Conservation (phyloP, 2,113 vertebrate species). For the Misgurnus anguillicaudatus region DNA sequence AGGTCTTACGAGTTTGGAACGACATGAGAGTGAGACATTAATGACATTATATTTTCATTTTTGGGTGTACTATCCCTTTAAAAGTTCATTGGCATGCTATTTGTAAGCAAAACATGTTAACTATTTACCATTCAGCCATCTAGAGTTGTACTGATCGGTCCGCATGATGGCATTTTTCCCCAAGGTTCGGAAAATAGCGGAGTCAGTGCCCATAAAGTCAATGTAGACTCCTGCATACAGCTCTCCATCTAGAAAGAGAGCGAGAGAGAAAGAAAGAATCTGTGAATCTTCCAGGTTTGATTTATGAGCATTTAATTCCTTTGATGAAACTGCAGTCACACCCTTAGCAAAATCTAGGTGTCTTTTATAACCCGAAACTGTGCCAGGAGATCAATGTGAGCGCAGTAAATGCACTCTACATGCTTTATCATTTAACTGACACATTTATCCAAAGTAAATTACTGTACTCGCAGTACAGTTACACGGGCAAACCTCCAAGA, state of each 20-base stretch:
- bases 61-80: too few species aligned
- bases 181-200: constrained; percentile 95
- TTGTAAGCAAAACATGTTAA: too few species aligned
- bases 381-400: constrained; percentile 4
- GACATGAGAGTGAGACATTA: too few species aligned
- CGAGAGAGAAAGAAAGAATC: background rate
- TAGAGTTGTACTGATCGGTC: constrained; percentile 98
- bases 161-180: constrained; percentile 96
- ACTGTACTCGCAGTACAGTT: background rate
- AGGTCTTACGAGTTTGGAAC: too few species aligned
- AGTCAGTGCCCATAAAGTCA: constrained; percentile 98
- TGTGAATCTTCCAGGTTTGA: constrained; percentile 28
- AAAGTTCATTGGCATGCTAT: too few species aligned
- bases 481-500: background rate
- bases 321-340: constrained; percentile 54
- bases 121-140: constrained; percentile 93
- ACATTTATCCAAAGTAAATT: too few species aligned
- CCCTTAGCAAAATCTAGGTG: constrained; percentile 35
- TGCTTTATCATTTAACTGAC: too few species aligned
- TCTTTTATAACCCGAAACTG: constrained; percentile 39
- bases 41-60: too few species aligned
- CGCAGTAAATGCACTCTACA: background rate
- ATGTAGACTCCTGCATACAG: constrained; percentile 97
- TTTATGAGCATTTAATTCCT: constrained; percentile 48
- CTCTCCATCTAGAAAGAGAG: constrained; percentile 82